phyloP scores from a whole-genome alignment of 2,797 vertebrate species.

The Hylomyscus alleni region DNA sequence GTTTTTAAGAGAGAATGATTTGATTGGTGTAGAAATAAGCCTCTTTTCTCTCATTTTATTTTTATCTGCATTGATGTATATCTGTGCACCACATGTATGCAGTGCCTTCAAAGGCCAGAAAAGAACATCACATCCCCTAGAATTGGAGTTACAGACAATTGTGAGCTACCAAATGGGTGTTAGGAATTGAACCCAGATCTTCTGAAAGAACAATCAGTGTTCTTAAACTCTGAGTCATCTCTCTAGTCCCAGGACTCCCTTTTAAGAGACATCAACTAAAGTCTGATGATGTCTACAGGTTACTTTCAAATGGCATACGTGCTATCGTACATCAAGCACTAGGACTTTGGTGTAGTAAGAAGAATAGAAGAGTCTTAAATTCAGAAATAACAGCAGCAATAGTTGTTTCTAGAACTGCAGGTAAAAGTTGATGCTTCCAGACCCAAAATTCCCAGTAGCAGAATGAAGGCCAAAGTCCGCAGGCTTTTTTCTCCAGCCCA shows the following conservation, averaged over 20 bases:
- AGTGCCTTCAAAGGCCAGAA: neutral
- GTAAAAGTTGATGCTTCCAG: constrained; percentile 64
- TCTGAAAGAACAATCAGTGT: neutral
- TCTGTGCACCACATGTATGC: neutral
- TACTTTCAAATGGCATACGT: constrained; percentile 34
- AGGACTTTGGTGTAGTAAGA: neutral
- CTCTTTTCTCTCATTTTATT: neutral
- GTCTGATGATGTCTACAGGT: neutral
- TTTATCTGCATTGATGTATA: neutral
- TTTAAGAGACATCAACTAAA: constrained; percentile 42
- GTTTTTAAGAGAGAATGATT: constrained; percentile 40
- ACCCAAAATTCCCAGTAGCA: constrained; percentile 46
- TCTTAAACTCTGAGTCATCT: neutral
- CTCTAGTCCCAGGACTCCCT: neutral
- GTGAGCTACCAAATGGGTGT: neutral
- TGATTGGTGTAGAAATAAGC: constrained; percentile 16
- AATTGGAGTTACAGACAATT: neutral
- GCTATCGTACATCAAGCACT: neutral
- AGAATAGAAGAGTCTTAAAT: neutral
- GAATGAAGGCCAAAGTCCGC: constrained; percentile 65
- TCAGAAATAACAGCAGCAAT: constrained; percentile 20
- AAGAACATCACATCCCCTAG: neutral
- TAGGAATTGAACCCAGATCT: neutral
- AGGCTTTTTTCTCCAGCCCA: constrained; percentile 39
- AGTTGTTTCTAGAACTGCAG: constrained; percentile 24